A percentile compares a stretch with the other conserved stretches of the same genome.
phyloP scores from a whole-genome alignment of 2,113 vertebrate genomes.

The Reinhardtius hippoglossoides region DNA sequence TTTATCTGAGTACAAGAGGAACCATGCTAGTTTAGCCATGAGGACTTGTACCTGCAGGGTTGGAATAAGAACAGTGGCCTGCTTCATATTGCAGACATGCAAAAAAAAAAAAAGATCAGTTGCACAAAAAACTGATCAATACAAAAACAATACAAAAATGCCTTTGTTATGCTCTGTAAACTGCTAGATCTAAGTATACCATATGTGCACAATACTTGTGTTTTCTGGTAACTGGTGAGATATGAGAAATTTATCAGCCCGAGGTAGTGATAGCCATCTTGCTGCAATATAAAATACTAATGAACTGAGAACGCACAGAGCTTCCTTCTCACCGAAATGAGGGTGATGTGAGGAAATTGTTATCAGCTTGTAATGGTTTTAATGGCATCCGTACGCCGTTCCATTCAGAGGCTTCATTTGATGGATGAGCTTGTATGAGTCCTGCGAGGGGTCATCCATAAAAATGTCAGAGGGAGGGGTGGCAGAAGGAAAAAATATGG shows the following conservation, averaged over 20 bases:
- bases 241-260: neutral
- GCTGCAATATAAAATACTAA: constrained; percentile 35
- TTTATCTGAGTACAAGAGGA: constrained; percentile 21
- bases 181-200: neutral
- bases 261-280: neutral
- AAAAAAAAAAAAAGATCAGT: neutral
- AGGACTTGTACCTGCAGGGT: constrained; percentile 12
- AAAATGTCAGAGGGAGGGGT: constrained; percentile 67
- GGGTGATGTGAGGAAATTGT: constrained; percentile 49
- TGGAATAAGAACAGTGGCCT: constrained; percentile 6
- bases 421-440: constrained; percentile 59
- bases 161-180: neutral
- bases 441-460: constrained; percentile 65
- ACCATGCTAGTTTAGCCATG: constrained; percentile 5
- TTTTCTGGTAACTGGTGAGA: constrained; percentile 8
- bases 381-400: constrained; percentile 42
- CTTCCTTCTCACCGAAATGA: constrained; percentile 39
- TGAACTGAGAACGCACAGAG: constrained; percentile 35
- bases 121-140: neutral
- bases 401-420: constrained; percentile 39
- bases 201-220: neutral
- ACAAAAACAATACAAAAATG: neutral
- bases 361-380: constrained; percentile 58
- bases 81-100: neutral
- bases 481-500: constrained; percentile 56